Conservation (phyloP, 2,113 vertebrate genomes). For the Ptilonorhynchus violaceus region DNA sequence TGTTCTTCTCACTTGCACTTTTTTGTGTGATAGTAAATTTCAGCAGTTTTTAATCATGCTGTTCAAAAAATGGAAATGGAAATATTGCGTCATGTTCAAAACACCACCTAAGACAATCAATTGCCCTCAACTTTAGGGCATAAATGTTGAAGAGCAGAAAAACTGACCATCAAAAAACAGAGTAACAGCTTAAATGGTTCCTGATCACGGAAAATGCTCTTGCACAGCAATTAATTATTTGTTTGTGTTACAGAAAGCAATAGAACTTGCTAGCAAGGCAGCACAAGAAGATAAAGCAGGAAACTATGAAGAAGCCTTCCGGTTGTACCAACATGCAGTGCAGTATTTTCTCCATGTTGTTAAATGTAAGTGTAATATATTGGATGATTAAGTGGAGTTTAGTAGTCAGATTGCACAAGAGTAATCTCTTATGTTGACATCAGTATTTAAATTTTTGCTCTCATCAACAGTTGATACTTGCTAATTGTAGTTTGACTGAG, state of each 20-base stretch:
- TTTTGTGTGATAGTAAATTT: not conserved
- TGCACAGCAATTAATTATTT: not conserved
- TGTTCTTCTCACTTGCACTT: not conserved
- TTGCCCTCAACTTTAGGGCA: not conserved
- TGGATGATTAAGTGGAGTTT: not conserved
- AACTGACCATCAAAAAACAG: not conserved
- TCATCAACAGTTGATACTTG: not conserved
- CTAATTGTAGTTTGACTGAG: not conserved
- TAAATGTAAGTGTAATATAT: slow-evolving; percentile 82
- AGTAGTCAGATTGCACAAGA: not conserved
- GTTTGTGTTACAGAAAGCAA: slow-evolving; percentile 87
- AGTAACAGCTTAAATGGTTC: not conserved
- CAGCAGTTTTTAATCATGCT: not conserved
- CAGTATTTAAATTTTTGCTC: not conserved
- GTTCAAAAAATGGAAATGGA: not conserved
- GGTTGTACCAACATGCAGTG: slow-evolving; percentile 90
- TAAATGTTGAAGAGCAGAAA: not conserved
- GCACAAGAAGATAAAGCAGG: slow-evolving; percentile 89
- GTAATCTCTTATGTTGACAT: not conserved
- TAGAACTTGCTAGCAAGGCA: slow-evolving; percentile 89
- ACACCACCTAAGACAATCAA: not conserved
- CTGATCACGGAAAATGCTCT: not conserved
- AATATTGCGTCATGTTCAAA: not conserved
- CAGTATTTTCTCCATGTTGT: slow-evolving; percentile 92
- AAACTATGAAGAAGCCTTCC: slow-evolving; percentile 91